Conservation (phyloP, 2,113 vertebrate species). For the Larimichthys crocea region DNA sequence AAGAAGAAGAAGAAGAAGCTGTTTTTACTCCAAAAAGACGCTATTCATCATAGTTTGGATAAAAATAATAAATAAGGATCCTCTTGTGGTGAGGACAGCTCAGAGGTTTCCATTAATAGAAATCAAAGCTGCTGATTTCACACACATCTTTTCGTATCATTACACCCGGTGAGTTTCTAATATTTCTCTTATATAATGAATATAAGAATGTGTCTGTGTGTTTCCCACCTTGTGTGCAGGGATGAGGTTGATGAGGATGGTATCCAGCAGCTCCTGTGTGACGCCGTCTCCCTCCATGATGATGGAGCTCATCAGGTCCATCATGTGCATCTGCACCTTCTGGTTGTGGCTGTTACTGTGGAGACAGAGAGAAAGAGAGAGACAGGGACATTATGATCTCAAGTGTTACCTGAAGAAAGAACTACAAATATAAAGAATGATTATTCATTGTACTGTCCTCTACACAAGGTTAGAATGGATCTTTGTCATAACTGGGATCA, state of each 20-base stretch:
- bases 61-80: not conserved
- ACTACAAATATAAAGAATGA: too few species aligned
- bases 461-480: too few species aligned
- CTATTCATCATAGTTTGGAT: not conserved
- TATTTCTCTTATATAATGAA: too few species aligned
- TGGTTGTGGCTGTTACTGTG: conserved; percentile 99
- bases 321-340: conserved; percentile 99
- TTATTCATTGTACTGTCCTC: too few species aligned
- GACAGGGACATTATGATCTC: not conserved
- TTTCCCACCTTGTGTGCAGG: conserved; percentile 93
- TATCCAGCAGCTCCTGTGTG: conserved; percentile 97
- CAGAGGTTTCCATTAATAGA: not conserved
- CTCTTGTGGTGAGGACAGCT: not conserved
- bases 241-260: conserved; percentile 99
- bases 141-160: not conserved
- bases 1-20: not conserved
- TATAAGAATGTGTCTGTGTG: not conserved
- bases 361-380: not conserved
- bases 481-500: too few species aligned
- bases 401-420: not conserved
- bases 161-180: too few species aligned
- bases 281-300: conserved; percentile 99
- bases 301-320: conserved; percentile 99
- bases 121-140: not conserved
- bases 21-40: not conserved